These are phyloP conservation scores for Falcunculus frontatus DNA, from an alignment of 2,113 vertebrate genomes.

Conservation along the genomic window DNA sequence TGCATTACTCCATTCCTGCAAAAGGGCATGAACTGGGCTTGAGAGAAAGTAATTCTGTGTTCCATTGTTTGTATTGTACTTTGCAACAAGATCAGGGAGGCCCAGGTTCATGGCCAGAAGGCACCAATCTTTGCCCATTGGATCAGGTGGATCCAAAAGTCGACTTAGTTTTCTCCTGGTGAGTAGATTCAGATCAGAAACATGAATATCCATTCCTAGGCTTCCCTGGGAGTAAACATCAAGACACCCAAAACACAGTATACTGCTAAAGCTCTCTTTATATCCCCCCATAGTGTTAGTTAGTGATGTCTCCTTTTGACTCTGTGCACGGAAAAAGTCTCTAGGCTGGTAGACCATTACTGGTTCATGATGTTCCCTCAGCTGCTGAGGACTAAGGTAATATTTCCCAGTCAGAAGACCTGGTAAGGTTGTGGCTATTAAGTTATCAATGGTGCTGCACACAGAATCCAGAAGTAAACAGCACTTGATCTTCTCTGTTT, in stretches of 20 bases:
- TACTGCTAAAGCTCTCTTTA: constrained; percentile 94
- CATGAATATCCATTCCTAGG: constrained; percentile 86
- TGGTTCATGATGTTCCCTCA: constrained; percentile 90
- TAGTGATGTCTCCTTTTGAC: constrained; percentile 85
- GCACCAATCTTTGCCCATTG: constrained; percentile 98
- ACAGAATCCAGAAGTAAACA: constrained; percentile 90
- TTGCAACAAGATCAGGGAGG: constrained; percentile 91
- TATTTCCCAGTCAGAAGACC: constrained; percentile 90
- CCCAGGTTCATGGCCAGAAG: constrained; percentile 97
- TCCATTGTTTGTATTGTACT: constrained; percentile 82
- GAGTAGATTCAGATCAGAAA: constrained; percentile 85
- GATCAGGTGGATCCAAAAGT: constrained; percentile 92
- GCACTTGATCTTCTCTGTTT: constrained; percentile 86
- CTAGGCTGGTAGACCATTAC: constrained; percentile 98
- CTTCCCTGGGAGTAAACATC: constrained; percentile 89
- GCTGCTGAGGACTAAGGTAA: constrained; percentile 96
- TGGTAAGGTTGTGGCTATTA: constrained; percentile 88
- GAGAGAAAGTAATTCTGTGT: constrained; percentile 70
- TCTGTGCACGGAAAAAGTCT: constrained; percentile 91
- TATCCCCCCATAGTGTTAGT: constrained; percentile 98
- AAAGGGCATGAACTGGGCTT: constrained; percentile 88
- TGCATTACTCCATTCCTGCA: constrained; percentile 87
- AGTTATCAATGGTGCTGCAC: constrained; percentile 90
- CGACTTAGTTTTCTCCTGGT: constrained; percentile 89
- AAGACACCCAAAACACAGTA: constrained; percentile 89